Evolutionary conservation across 2,888 invertebrate genomes (phyloP), one percentile per base, ranked within the genome.

Genomic region (Liopterus haemorrhoidalis): DNA sequence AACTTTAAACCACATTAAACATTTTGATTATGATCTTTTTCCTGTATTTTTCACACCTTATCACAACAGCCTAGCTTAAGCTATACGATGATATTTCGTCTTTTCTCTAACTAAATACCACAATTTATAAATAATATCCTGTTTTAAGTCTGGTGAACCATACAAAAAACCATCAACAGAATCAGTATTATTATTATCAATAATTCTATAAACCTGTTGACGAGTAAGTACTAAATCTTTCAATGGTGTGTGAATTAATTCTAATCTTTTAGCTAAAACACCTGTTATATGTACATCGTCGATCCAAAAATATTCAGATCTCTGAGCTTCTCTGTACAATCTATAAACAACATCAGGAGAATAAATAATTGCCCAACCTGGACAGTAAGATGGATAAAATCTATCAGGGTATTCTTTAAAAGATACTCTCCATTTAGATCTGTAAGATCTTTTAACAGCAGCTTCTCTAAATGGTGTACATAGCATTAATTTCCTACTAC

Each of bases 391-490:
- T 21, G 88, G 88, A 68, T 85, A 89, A 57, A 69, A 74, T 32
- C 67, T 66, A 1, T 66, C 68, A 0, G 75, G 65, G 63, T 80
- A 88, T 60, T 87, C 86, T 1, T 67, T 69, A 8, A 74, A 73
- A 3, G 82, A 75, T 5, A 87, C 85, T 38, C 78, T 75, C 88
- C 88, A 89, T 64, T 88, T 88, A 0, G 83, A 84, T 32, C 79
- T 71, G 59, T 73, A 77, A 5, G 74, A 72, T 46, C 86, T 71
- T 54, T 76, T 76, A 1, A 76, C 81, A 14, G 59, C 58, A 0
- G 76, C 70, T 43, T 67, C 60, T 9, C 64, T 55, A 22, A 73
- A 58, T 18, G 75, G 69, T 36, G 75, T 73, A 62, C 87, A 88
- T 36, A 81, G 73, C 32, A 87, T 75, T 48, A 84, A 64, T 27